Evolutionary conservation across 1,140 invertebrate genomes (phyloP).

Genomic region (Conus betulinus): DNA sequence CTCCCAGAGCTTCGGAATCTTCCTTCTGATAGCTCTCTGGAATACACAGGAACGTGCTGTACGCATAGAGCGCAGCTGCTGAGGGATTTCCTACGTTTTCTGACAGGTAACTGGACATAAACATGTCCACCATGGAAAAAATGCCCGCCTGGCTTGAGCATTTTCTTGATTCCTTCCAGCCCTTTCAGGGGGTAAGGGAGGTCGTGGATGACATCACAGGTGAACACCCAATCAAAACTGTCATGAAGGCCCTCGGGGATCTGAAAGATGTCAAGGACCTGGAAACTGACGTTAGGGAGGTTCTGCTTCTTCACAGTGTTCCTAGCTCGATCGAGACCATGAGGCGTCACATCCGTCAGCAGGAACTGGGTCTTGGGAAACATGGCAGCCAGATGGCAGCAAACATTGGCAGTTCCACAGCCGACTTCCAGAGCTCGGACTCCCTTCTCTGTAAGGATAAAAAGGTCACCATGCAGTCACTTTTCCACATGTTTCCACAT

Average conservation of each 20-base stretch:
- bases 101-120: slow-evolving; percentile 35
- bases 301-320: slow-evolving; percentile 10
- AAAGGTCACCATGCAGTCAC: background rate
- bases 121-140: slow-evolving; percentile 49
- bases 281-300: slow-evolving; percentile 42
- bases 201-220: slow-evolving; percentile 15
- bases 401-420: slow-evolving; percentile 37
- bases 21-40: slow-evolving; percentile 34
- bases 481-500: background rate
- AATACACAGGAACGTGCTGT: slow-evolving; percentile 44
- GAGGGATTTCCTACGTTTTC: slow-evolving; percentile 51
- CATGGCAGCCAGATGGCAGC: slow-evolving; percentile 35
- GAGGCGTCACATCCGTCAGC: slow-evolving; percentile 36
- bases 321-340: slow-evolving; percentile 17
- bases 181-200: slow-evolving; percentile 8
- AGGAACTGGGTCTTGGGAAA: slow-evolving; percentile 50
- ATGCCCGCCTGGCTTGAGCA: slow-evolving; percentile 44
- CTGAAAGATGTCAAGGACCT: slow-evolving; percentile 38
- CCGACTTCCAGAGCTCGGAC: slow-evolving; percentile 46
- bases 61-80: slow-evolving; percentile 60
- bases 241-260: slow-evolving; percentile 40
- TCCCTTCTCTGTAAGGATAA: slow-evolving; percentile 36
- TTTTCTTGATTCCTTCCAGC: slow-evolving; percentile 39
- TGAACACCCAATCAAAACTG: slow-evolving; percentile 43
- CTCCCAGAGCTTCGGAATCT: slow-evolving; percentile 42